Percentiles rank a stretch among this genome's conserved stretches.
Conservation (phyloP, 2,113 vertebrate species). For the Neopipo cinnamomea region DNA sequence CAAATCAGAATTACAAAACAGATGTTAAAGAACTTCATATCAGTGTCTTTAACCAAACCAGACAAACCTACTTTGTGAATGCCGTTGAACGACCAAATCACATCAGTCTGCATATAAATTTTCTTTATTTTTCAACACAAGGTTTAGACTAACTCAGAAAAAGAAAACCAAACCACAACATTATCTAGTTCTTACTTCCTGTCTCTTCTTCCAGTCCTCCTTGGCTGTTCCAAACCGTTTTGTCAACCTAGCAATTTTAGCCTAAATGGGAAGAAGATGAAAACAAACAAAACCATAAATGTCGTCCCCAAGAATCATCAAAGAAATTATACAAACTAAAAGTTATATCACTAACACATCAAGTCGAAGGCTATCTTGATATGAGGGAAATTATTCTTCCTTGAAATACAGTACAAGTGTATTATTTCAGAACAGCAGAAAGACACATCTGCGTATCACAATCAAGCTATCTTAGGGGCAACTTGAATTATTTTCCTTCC, state of each 20-base stretch:
- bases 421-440: not conserved
- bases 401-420: not conserved
- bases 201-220: slow-evolving; percentile 88
- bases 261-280: slow-evolving; percentile 66
- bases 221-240: slow-evolving; percentile 92
- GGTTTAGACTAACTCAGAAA: not conserved
- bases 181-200: slow-evolving; percentile 80
- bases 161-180: not conserved
- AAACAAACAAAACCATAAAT: not conserved
- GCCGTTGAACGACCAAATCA: not conserved
- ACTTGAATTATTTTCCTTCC: not conserved
- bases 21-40: not conserved
- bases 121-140: not conserved
- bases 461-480: not conserved
- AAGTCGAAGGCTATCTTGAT: not conserved
- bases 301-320: not conserved
- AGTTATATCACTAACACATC: not conserved
- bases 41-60: not conserved
- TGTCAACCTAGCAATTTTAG: slow-evolving; percentile 89
- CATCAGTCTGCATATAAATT: not conserved
- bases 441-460: not conserved
- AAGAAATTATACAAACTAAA: not conserved
- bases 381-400: not conserved
- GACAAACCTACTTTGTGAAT: not conserved
- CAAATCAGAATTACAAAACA: not conserved